Percentiles rank a stretch among this genome's conserved stretches.
These are phyloP conservation scores for Thripadectes ignobilis DNA, from an alignment of 2,797 vertebrate genomes.

Conservation along the genomic window DNA sequence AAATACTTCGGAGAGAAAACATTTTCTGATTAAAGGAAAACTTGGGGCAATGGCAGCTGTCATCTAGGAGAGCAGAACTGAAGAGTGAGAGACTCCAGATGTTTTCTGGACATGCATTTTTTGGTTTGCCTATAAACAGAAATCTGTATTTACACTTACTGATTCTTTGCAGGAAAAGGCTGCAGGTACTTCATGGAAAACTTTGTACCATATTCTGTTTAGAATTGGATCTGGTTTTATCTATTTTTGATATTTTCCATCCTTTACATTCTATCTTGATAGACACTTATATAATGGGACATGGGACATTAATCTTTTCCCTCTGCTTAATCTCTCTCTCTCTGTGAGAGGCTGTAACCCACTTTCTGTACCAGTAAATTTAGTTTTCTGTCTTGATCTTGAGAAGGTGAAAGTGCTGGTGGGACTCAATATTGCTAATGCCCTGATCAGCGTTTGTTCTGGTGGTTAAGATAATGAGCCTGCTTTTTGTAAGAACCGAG, in stretches of 20 bases:
- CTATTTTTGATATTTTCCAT: neutral
- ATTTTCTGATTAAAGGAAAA: neutral
- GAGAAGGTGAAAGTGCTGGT: neutral
- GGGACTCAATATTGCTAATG: neutral
- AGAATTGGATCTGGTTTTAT: neutral
- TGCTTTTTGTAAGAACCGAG: neutral
- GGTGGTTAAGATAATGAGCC: neutral
- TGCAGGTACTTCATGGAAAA: conserved; percentile 20
- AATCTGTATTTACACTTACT: neutral
- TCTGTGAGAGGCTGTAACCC: neutral
- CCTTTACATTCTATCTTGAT: neutral
- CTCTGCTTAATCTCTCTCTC: conserved; percentile 21
- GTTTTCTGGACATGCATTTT: neutral
- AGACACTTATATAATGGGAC: neutral
- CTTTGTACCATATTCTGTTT: neutral
- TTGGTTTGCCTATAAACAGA: conserved; percentile 15
- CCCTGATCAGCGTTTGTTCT: neutral
- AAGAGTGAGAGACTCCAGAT: conserved; percentile 8
- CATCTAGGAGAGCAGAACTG: neutral
- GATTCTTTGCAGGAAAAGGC: conserved; percentile 7
- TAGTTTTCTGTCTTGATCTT: neutral
- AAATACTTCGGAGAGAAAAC: neutral
- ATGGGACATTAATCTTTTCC: neutral
- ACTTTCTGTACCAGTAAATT: neutral
- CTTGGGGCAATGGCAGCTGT: neutral